Conservation (phyloP, 2,113 vertebrate genomes). For the Terrapene triunguis region DNA sequence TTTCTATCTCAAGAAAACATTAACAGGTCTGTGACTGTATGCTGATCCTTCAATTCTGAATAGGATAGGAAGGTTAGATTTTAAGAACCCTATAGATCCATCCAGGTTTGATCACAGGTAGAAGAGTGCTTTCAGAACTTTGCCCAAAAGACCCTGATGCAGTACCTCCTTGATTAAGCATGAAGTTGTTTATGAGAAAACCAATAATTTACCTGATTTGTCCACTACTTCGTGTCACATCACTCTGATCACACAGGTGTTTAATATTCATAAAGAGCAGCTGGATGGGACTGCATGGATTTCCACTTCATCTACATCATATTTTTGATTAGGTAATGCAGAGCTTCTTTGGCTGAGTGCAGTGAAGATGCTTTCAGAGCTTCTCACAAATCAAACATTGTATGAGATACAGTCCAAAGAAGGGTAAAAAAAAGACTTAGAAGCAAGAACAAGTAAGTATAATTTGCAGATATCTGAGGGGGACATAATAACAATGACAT, state of each 20-base stretch:
- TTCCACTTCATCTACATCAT: neutral
- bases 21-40: neutral
- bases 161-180: neutral
- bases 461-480: constrained; percentile 44
- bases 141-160: neutral
- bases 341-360: neutral
- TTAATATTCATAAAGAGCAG: neutral
- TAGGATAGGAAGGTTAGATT: neutral
- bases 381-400: constrained; percentile 17
- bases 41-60: neutral
- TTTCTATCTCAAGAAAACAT: neutral
- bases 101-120: neutral
- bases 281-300: neutral
- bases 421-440: neutral
- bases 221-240: neutral
- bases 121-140: neutral
- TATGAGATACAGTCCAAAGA: constrained; percentile 11
- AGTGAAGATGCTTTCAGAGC: neutral
- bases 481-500: constrained; percentile 32
- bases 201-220: neutral
- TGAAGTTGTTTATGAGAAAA: neutral
- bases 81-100: neutral
- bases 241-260: neutral
- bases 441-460: constrained; percentile 5
- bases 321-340: neutral